A percentile compares a stretch with the other conserved stretches of the same genome.
Evolutionary conservation across 2,797 vertebrate genomes (phyloP).

Genomic region (Sarcophilus harrisii): DNA sequence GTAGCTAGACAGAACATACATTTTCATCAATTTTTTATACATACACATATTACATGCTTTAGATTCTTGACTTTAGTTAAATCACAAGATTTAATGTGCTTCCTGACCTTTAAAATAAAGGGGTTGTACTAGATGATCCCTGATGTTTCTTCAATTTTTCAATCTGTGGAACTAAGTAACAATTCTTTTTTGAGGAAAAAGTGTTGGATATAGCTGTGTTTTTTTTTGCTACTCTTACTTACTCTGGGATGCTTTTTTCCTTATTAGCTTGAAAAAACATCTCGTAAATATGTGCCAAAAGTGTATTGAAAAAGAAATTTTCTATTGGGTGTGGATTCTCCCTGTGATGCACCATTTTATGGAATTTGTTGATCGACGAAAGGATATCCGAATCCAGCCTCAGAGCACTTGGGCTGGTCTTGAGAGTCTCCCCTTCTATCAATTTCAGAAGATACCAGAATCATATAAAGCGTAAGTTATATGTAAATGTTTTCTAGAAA

Average conservation of each 20-base stretch:
- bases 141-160: background rate
- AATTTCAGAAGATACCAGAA: fast-evolving
- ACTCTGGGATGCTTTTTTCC: fast-evolving
- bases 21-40: background rate
- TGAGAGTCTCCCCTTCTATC: slow-evolving; percentile 72
- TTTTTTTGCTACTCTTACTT: fast-evolving
- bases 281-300: slow-evolving; percentile 66
- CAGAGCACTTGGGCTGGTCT: slow-evolving; percentile 85
- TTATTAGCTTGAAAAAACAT: background rate
- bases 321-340: slow-evolving; percentile 88
- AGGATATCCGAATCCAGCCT: background rate
- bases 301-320: background rate
- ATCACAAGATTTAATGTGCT: background rate
- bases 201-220: background rate
- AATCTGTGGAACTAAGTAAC: background rate
- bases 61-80: background rate
- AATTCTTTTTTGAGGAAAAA: background rate
- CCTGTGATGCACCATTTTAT: slow-evolving; percentile 89
- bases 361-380: slow-evolving; percentile 68
- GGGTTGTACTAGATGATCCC: background rate
- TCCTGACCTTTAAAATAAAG: background rate
- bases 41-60: background rate
- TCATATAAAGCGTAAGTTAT: background rate
- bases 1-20: no score
- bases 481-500: background rate